Evolutionary conservation across 2,888 invertebrate genomes (phyloP), one percentile per base, ranked within the genome.

Genomic region (Adelphocoris suturalis): DNA sequence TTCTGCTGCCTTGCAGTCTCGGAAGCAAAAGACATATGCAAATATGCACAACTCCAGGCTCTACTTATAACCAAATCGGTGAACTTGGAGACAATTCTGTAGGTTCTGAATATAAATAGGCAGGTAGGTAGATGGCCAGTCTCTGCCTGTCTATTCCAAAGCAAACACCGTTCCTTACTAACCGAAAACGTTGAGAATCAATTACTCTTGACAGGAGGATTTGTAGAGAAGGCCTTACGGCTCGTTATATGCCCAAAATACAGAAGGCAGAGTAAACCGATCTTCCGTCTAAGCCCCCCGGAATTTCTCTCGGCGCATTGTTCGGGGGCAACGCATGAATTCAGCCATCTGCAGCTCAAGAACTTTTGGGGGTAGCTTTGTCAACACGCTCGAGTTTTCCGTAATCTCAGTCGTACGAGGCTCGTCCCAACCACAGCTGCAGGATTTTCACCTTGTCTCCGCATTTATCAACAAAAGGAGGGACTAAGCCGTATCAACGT

Each of bases 251-350:
- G 68, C 23, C 23, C 68, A 23, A 68, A 68, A 68, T 68, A 68
- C 68, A 68, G 68, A 68, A 19, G 68, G 27, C 23, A 68, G 68
- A 68, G 68, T 68, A 68, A 68, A 68, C 68, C 68, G 68, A 68
- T 68, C 68, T 68, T 68, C 68, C 68, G 19, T n/a, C 68, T 68
- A 68, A 68, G 68, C 68, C 68, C 37, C 27, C 68, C 23, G 68
- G 19, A 68, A 68, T 11, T 68, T 19, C 68, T 27, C 4, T 23
- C 23, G 27, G 9, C 68, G 68, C 68, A 23, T 23, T 68, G 68
- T 68, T 68, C 27, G 27, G 11, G 68, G 23, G 68, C 5, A 7
- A 19, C 68, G 68, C 68, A 12, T 23, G 68, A 68, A 68, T 68
- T 68, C 23, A 23, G 23, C 23, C 68, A 68, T 68, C 68, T 68